Conservation (phyloP, 1,140 invertebrate species). For the Diachasmimorpha longicaudata region DNA sequence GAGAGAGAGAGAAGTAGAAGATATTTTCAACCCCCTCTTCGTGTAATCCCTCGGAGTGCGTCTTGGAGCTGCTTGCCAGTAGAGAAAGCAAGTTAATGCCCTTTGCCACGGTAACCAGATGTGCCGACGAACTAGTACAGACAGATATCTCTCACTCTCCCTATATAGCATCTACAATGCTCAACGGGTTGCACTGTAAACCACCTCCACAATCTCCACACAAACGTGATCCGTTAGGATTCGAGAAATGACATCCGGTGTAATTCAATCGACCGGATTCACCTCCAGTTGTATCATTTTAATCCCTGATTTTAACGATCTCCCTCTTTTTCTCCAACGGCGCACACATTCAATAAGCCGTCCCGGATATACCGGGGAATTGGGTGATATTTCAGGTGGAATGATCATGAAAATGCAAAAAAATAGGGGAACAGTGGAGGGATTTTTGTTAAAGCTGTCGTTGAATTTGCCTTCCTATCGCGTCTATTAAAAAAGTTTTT, state of each 20-base stretch:
- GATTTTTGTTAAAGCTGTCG: constrained; percentile 26
- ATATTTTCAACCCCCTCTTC: not conserved
- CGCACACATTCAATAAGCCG: not conserved
- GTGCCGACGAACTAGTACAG: not conserved
- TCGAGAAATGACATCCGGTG: not conserved
- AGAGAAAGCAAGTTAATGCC: constrained; percentile 20
- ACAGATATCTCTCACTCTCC: not conserved
- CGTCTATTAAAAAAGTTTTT: constrained; percentile 48
- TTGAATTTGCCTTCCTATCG: constrained; percentile 28
- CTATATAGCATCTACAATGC: not conserved
- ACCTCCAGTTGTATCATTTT: not conserved
- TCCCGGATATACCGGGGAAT: not conserved
- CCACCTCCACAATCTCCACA: not conserved
- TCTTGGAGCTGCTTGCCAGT: not conserved
- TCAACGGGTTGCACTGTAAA: not conserved
- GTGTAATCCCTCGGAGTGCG: not conserved
- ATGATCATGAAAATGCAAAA: constrained; percentile 38
- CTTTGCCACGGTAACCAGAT: constrained; percentile 23
- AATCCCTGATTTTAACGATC: not conserved
- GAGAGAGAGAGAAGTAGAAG: not conserved
- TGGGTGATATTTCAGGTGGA: constrained; percentile 9
- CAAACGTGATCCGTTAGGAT: not conserved
- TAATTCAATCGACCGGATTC: not conserved
- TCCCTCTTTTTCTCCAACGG: not conserved
- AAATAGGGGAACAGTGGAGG: not conserved